Conservation (phyloP, 2,888 invertebrate species). For the Formica aserva region DNA sequence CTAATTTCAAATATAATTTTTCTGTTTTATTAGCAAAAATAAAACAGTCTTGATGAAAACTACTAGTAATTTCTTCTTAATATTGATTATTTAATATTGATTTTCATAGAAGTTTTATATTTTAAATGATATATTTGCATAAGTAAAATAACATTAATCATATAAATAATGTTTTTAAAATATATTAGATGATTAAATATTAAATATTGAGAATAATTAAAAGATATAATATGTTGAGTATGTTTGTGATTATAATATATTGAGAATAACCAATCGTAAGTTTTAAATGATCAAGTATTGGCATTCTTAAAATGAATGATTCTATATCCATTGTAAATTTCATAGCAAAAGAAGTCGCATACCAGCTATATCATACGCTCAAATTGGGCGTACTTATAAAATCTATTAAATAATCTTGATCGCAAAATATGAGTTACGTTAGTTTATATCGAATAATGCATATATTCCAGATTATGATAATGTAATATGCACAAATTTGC, state of each 20-base stretch:
- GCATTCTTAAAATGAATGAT: background rate
- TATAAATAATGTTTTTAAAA: background rate
- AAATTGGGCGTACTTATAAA: background rate
- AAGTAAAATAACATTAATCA: background rate
- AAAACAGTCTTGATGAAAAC: background rate
- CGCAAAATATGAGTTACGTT: background rate
- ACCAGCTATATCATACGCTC: no score
- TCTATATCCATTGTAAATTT: background rate
- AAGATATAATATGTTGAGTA: background rate
- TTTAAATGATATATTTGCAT: background rate
- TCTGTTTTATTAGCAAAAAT: background rate
- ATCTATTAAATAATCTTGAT: background rate
- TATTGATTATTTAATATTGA: background rate
- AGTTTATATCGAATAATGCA: background rate
- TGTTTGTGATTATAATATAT: background rate
- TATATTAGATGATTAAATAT: background rate
- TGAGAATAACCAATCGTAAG: background rate
- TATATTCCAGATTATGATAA: constrained; percentile 8
- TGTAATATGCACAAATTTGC: background rate
- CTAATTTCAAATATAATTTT: background rate
- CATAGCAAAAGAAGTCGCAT: background rate
- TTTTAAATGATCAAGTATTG: constrained; percentile 2
- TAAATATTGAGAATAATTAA: background rate
- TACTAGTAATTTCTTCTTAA: background rate
- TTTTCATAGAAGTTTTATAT: background rate